phyloP scores from a whole-genome alignment of 2,797 vertebrate species.

The Cuculus canorus region DNA sequence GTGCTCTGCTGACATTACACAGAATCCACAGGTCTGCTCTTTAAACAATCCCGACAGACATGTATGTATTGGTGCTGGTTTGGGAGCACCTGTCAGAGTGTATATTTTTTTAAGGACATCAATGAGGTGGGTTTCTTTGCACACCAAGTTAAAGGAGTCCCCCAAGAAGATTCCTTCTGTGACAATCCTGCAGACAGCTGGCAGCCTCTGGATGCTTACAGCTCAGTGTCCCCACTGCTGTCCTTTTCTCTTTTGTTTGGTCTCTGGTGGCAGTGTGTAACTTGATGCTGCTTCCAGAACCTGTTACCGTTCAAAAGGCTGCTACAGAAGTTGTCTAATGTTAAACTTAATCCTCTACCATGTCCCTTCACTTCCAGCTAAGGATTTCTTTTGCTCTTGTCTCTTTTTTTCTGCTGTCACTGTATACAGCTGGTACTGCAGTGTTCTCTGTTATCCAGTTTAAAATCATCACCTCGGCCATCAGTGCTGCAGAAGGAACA shows the following conservation, averaged over 20 bases:
- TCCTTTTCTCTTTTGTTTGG: background rate
- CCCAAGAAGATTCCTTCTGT: background rate
- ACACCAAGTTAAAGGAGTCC: background rate
- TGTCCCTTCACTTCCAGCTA: background rate
- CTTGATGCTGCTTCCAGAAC: background rate
- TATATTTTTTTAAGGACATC: background rate
- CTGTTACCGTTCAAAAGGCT: background rate
- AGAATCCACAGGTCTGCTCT: no score
- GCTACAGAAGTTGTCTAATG: background rate
- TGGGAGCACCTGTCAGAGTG: fast-evolving
- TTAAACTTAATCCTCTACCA: background rate
- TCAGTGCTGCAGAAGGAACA: background rate
- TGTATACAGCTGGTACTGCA: background rate
- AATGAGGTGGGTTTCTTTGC: background rate
- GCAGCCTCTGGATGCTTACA: background rate
- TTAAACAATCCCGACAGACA: background rate
- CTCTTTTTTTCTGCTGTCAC: background rate
- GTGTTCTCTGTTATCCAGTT: no score
- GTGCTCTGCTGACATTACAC: no score
- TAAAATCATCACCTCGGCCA: background rate
- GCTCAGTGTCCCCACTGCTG: background rate
- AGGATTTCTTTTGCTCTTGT: background rate
- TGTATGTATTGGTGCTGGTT: background rate
- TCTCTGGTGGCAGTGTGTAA: background rate
- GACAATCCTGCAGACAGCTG: background rate